These are phyloP conservation scores for Diarsia rubi DNA, from an alignment of 2,888 invertebrate species.

Conservation along the genomic window DNA sequence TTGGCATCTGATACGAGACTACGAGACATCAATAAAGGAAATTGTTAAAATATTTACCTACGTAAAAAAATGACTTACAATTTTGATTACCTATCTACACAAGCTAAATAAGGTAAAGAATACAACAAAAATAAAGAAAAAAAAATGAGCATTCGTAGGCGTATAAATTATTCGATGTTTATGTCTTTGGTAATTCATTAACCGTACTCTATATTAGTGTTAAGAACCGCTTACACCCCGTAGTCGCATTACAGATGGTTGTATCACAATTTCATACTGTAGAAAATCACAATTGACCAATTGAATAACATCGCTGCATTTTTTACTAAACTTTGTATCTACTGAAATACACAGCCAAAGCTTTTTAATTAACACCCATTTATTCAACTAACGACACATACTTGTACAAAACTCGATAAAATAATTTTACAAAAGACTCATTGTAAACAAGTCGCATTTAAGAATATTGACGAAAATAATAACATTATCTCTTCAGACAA, in stretches of 20 bases:
- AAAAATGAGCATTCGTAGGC: not conserved
- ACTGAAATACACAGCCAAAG: constrained; percentile 63
- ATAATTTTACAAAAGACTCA: constrained; percentile 28
- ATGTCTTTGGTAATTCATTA: constrained; percentile 13
- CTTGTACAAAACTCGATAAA: constrained; percentile 34
- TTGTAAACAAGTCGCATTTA: constrained; percentile 22
- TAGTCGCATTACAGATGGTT: constrained; percentile 39
- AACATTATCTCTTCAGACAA: constrained; percentile 17
- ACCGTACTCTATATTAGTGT: not conserved
- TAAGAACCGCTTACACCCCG: not conserved
- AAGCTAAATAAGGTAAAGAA: not conserved
- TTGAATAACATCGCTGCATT: constrained; percentile 17
- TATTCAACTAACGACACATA: constrained; percentile 28
- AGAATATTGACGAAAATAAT: constrained; percentile 35
- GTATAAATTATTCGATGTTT: constrained; percentile 2
- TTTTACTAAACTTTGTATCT: constrained; percentile 22
- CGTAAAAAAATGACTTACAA: not conserved
- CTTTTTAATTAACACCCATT: constrained; percentile 45
- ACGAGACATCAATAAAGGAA: not conserved
- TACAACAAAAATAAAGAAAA: not conserved
- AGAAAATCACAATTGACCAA: constrained; percentile 29
- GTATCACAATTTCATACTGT: constrained; percentile 40
- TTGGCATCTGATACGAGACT: constrained; percentile 40
- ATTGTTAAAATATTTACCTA: not conserved
- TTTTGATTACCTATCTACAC: not conserved